Evolutionary conservation across 2,888 invertebrate genomes (phyloP).

Genomic region (Physocephala rufipes): DNA sequence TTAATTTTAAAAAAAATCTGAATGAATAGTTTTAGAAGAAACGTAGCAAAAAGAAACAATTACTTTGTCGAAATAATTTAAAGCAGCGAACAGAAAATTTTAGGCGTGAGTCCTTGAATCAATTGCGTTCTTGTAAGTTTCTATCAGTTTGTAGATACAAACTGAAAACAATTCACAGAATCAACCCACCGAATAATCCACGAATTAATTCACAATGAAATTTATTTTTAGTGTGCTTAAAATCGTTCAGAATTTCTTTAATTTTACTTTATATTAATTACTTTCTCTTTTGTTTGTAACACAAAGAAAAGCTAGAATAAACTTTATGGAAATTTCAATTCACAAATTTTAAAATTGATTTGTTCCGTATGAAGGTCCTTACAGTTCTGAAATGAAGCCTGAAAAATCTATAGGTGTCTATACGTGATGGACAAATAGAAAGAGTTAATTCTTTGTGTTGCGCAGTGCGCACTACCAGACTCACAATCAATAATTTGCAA

Average conservation of each 20-base stretch:
- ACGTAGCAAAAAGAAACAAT: background rate
- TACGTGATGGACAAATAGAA: slow-evolving; percentile 10
- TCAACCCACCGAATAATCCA: too few relatives aligned
- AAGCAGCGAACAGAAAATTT: slow-evolving; percentile 23
- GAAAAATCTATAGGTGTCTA: slow-evolving; percentile 19
- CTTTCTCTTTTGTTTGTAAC: background rate
- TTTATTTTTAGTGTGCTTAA: too few relatives aligned
- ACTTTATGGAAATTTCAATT: background rate
- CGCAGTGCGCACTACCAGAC: slow-evolving; percentile 19
- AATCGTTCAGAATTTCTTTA: background rate
- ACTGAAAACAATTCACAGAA: background rate
- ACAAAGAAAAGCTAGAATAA: slow-evolving; percentile 7
- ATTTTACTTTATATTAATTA: background rate
- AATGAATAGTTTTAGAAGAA: slow-evolving; percentile 3
- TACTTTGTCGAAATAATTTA: slow-evolving; percentile 19
- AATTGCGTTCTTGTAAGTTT: background rate
- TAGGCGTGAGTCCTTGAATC: slow-evolving; percentile 10
- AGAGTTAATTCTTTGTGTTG: slow-evolving; percentile 1
- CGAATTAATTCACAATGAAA: too few relatives aligned
- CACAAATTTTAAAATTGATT: background rate
- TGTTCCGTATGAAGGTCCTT: slow-evolving; percentile 25
- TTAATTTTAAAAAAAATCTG: slow-evolving; percentile 1
- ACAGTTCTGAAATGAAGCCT: slow-evolving; percentile 9
- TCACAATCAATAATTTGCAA: slow-evolving; percentile 27
- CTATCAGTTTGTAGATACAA: too few relatives aligned